These are phyloP conservation scores for Amyelois transitella DNA, from an alignment of 1,140 invertebrate species.

Conservation along the genomic window DNA sequence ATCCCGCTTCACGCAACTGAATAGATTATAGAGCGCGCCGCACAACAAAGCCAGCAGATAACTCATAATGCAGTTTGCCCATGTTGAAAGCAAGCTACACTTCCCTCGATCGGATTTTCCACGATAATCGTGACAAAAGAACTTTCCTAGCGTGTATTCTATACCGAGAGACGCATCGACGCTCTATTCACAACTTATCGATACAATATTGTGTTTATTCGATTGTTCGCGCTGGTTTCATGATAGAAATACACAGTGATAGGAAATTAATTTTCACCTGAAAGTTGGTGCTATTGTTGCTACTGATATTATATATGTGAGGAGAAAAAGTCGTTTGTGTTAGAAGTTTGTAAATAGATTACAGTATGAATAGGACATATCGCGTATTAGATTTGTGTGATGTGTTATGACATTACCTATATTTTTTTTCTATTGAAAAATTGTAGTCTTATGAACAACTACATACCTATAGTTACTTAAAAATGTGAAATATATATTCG, in stretches of 20 bases:
- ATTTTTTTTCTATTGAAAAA: too few species aligned
- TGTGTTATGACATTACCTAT: too few species aligned
- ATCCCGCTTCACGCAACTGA: slow-evolving; percentile 22
- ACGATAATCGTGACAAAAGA: slow-evolving; percentile 70
- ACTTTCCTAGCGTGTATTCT: slow-evolving; percentile 58
- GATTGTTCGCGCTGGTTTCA: slow-evolving; percentile 17
- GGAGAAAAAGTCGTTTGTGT: not conserved
- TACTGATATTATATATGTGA: not conserved
- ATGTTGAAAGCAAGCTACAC: slow-evolving; percentile 61
- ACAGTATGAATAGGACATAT: too few species aligned
- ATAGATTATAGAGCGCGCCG: slow-evolving; percentile 42
- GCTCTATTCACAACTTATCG: slow-evolving; percentile 58
- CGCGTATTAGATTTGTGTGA: too few species aligned
- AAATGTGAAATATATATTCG: too few species aligned
- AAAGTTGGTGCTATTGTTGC: not conserved
- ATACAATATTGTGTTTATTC: slow-evolving; percentile 42
- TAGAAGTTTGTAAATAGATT: too few species aligned
- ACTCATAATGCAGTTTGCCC: slow-evolving; percentile 65
- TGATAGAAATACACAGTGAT: not conserved
- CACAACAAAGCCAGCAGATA: slow-evolving; percentile 49
- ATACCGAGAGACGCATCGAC: slow-evolving; percentile 43
- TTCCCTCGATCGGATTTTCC: slow-evolving; percentile 70
- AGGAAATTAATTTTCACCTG: not conserved
- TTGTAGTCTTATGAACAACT: too few species aligned
- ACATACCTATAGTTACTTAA: too few species aligned